Conservation (phyloP, 2,888 invertebrate species). For the Adelphocoris suturalis region DNA sequence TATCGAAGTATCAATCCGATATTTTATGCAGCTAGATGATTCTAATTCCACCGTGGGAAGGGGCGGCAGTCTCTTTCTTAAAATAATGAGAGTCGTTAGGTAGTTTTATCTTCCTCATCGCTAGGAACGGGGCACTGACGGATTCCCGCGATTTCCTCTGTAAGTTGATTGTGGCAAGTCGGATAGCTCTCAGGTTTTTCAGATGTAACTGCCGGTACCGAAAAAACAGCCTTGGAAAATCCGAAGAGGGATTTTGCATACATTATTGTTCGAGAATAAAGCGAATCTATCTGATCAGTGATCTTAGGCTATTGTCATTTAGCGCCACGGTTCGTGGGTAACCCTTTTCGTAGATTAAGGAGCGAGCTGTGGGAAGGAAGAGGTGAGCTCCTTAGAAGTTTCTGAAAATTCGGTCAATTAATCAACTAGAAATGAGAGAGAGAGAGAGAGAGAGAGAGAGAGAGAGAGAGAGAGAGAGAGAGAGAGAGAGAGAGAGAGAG, state of each 20-base stretch:
- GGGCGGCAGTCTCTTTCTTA: slow-evolving; percentile 5
- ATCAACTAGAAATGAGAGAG: too few species aligned
- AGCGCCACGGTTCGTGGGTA: too few species aligned
- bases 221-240: not conserved
- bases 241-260: not conserved
- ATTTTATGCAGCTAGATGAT: not conserved
- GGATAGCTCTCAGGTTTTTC: not conserved
- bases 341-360: too few species aligned
- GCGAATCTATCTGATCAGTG: not conserved
- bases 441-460: too few species aligned
- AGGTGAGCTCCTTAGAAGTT: too few species aligned
- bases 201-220: slow-evolving; percentile 15
- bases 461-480: too few species aligned
- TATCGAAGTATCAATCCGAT: not conserved
- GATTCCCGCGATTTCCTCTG: slow-evolving; percentile 28
- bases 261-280: not conserved
- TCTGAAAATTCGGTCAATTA: too few species aligned
- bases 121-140: not conserved
- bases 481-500: too few species aligned
- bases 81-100: slow-evolving; percentile 26
- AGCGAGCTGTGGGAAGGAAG: too few species aligned
- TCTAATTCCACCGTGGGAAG: slow-evolving; percentile 8
- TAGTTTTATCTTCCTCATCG: not conserved
- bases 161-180: not conserved
- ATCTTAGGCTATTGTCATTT: not conserved